Conservation (phyloP, 2,888 invertebrate genomes). For the Tanytarsus gracilentus region DNA sequence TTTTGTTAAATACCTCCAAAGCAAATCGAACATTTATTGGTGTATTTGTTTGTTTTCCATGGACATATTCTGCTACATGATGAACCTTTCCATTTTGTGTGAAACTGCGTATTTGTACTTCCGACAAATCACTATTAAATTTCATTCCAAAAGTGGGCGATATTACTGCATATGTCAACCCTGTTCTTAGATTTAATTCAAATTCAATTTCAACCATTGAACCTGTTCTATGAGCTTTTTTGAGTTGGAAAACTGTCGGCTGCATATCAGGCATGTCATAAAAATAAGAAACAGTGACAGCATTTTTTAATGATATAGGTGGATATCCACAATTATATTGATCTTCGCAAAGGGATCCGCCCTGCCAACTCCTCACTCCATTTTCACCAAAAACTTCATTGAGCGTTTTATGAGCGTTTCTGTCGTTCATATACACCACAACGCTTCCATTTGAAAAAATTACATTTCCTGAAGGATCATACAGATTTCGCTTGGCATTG, state of each 20-base stretch:
- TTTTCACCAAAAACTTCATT: not conserved
- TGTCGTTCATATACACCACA: not conserved
- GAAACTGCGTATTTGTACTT: no score
- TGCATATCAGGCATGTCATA: not conserved
- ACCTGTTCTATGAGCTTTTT: not conserved
- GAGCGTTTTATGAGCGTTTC: conserved; percentile 8
- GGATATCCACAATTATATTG: no score
- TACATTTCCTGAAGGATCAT: not conserved
- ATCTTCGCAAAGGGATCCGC: no score
- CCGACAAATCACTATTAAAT: not conserved
- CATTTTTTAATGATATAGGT: no score
- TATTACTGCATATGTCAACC: not conserved
- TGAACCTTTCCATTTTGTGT: no score
- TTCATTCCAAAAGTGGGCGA: not conserved
- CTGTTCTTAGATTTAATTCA: not conserved
- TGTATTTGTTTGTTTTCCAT: no score
- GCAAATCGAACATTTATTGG: no score
- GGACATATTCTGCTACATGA: no score
- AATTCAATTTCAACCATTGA: not conserved
- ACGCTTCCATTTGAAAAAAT: not conserved
- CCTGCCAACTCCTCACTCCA: not conserved
- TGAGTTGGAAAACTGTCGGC: not conserved
- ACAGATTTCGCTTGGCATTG: not conserved
- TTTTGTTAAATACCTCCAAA: no score
- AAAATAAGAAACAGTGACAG: not conserved